Conservation (phyloP, 30 jellyfish, hydroid and myxozoan genomes). For the Turritopsis dohrnii region DNA sequence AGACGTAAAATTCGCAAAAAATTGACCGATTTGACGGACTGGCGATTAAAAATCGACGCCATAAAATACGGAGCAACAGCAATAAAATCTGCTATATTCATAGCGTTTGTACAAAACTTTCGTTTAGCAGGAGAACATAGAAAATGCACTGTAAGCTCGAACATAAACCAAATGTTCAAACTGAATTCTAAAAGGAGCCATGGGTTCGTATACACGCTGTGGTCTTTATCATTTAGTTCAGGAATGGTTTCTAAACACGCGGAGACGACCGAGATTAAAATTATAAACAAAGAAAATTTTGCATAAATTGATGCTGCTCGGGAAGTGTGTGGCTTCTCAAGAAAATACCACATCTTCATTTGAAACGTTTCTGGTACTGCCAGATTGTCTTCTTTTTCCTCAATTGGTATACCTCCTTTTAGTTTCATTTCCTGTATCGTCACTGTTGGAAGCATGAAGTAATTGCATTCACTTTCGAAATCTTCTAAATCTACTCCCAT, state of each 20-base stretch:
- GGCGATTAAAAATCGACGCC: conserved; percentile 24
- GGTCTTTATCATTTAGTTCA: not conserved
- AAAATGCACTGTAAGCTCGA: conserved; percentile 49
- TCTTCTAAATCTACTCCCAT: conserved; percentile 44
- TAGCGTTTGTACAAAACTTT: conserved; percentile 30
- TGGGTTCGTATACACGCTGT: not conserved
- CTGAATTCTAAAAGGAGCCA: not conserved
- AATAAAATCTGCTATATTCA: conserved; percentile 52
- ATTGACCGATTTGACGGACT: conserved; percentile 28
- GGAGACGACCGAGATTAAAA: conserved; percentile 43
- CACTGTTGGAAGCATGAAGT: conserved; percentile 46
- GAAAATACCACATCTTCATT: conserved; percentile 41
- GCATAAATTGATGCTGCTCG: conserved; percentile 48
- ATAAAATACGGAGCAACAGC: conserved; percentile 79
- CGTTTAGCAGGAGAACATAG: conserved; percentile 51
- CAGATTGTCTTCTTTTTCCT: not conserved
- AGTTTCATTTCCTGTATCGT: conserved; percentile 46
- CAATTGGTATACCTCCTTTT: conserved; percentile 39
- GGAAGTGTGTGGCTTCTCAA: conserved; percentile 75
- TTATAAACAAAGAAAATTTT: conserved; percentile 42
- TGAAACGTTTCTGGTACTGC: not conserved
- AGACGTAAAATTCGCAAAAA: conserved; percentile 49
- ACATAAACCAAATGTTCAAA: conserved; percentile 47
- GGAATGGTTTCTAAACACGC: conserved; percentile 78
- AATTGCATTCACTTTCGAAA: conserved; percentile 62